These are phyloP conservation scores for Lacanobia oleracea DNA, from an alignment of 2,888 invertebrate species.

Conservation along the genomic window DNA sequence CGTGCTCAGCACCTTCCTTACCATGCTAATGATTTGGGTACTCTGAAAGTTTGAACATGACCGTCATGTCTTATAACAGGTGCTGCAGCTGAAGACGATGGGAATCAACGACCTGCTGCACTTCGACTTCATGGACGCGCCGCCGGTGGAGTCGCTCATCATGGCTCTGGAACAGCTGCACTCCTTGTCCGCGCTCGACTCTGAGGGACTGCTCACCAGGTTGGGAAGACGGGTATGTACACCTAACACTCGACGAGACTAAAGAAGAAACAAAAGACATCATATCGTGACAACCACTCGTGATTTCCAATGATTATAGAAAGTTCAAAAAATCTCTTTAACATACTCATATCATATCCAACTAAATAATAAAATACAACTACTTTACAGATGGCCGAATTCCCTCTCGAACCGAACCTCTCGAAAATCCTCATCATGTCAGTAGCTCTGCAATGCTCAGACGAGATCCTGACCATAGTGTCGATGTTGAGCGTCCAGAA, in stretches of 20 bases:
- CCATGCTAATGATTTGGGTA: too few species aligned
- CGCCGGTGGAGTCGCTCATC: slow-evolving; percentile 99
- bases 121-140: slow-evolving; percentile 99
- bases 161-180: slow-evolving; percentile 99
- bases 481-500: slow-evolving; percentile 99
- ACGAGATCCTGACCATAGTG: slow-evolving; percentile 99
- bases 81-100: slow-evolving; percentile 99
- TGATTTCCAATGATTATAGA: neutral
- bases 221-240: slow-evolving; percentile 93
- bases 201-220: slow-evolving; percentile 96
- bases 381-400: slow-evolving; percentile 98
- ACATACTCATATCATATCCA: neutral
- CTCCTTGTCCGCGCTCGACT: slow-evolving; percentile 98
- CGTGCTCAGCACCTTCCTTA: too few species aligned
- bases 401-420: slow-evolving; percentile 99
- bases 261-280: neutral
- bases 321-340: neutral
- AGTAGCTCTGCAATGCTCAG: slow-evolving; percentile 98
- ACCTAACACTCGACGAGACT: neutral
- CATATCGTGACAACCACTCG: too few species aligned
- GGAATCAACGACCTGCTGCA: slow-evolving; percentile 99
- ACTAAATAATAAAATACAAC: neutral
- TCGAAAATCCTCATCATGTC: slow-evolving; percentile 99
- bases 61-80: slow-evolving; percentile 78
- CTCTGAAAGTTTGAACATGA: neutral